Base-by-base conservation (phyloP, 2,888 invertebrate genomes). In the Bembecia ichneumoniformis region DNA sequence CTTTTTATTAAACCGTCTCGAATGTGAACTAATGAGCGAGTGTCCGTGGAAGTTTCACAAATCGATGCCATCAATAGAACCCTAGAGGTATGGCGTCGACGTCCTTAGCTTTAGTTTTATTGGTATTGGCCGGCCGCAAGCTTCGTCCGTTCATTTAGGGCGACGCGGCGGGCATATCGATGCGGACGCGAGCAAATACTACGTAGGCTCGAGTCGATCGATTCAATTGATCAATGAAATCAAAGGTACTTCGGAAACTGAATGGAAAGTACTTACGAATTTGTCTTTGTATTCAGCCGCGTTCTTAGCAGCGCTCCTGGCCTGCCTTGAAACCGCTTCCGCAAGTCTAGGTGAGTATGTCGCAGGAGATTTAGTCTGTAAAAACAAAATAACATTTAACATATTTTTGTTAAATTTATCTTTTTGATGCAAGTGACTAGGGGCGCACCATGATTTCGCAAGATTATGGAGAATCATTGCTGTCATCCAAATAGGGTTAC, bases 151-250 rank as follows among this genome's bases (percentile, higher is more conserved):
- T 83, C 81, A 82, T 84, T 84, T 82, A 73, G 73, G 55, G 67
- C 72, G 72, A 82, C 82, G 84, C 82, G 84, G 74, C 78, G 78
- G 75, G 86, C 81, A 86, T 84, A 86, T 64, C 76, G 76, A 83
- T 81, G 71, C 57, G 68, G 53, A 54, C 62, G 77, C 76, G 64
- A 78, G 14, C 17, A 44, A 15, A 79, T 76, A 77, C 78, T 74
- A 77, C 64, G 57, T 56, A 62, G 64, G 66, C 67, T 66, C 71
- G 66, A 70, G 67, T 58, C 60, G 47, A 40, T 10, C 51, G 53
- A 51, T 58, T 60, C 58, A 55, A 66, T 63, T 68, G 57, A 71
- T 80, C 74, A 80, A 82, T 79, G 79, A 79, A 82, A 81, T 75
- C 77, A 67, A 75, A 72, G 73, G 66, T 54, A 57, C 49, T 54